phyloP scores from a whole-genome alignment of 2,113 vertebrate genomes.

The Sciurus niger region DNA sequence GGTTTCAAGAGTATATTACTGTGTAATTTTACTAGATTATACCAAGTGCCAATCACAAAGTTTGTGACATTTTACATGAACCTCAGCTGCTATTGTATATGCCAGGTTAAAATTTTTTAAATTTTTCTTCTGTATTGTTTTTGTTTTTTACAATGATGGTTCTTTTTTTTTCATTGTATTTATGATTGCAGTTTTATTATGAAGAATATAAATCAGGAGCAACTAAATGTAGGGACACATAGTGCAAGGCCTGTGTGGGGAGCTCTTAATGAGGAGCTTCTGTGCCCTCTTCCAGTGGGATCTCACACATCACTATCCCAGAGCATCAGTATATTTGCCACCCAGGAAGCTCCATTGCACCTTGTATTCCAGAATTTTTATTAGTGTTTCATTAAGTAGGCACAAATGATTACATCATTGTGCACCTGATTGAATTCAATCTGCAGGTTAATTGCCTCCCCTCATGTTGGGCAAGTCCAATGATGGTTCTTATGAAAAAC shows the following conservation, averaged over 20 bases:
- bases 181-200: neutral
- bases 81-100: too few species aligned
- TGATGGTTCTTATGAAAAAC: too few species aligned
- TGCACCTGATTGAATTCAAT: neutral
- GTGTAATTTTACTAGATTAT: too few species aligned
- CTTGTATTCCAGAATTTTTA: neutral
- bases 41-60: too few species aligned
- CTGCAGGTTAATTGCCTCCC: neutral
- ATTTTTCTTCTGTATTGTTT: too few species aligned
- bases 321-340: neutral
- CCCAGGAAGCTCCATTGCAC: neutral
- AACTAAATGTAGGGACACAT: neutral
- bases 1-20: too few species aligned
- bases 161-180: neutral
- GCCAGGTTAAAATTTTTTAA: too few species aligned
- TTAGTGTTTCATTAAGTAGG: neutral
- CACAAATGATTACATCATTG: neutral
- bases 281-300: neutral
- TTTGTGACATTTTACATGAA: too few species aligned
- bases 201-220: neutral
- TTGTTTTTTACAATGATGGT: too few species aligned
- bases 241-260: neutral
- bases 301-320: neutral
- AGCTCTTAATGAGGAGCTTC: neutral
- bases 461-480: neutral